These are phyloP conservation scores for Mnemiopsis leidyi DNA, from an alignment of 37 sponge, comb jelly and placozoan genomes.

Conservation along the genomic window DNA sequence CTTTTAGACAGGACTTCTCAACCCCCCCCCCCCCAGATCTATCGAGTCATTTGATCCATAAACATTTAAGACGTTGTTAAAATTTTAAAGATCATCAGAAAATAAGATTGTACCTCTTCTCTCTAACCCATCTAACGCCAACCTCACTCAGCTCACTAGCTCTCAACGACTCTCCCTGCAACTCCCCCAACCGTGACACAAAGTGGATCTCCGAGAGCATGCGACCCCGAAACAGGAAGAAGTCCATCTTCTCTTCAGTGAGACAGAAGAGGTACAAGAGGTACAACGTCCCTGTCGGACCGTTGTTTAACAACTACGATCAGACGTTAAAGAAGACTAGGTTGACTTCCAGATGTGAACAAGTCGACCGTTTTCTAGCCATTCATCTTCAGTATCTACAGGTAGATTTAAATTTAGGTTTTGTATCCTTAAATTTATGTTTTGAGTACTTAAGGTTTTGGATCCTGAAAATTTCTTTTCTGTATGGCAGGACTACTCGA, in stretches of 20 bases:
- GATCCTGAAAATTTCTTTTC: no score
- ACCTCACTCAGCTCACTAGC: slow-evolving; percentile 37
- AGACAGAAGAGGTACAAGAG: slow-evolving; percentile 62
- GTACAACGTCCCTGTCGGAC: slow-evolving; percentile 41
- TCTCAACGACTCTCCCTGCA: slow-evolving; percentile 29
- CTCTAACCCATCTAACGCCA: no score
- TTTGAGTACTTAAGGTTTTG: neutral
- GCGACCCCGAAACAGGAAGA: slow-evolving; percentile 38
- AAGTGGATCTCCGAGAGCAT: slow-evolving; percentile 66
- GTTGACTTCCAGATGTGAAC: neutral
- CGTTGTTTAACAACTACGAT: slow-evolving; percentile 61
- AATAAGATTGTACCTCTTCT: no score
- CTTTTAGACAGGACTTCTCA: no score
- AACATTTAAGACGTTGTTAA: no score
- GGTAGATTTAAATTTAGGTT: neutral
- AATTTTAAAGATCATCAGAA: no score
- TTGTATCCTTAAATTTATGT: neutral
- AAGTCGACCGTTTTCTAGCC: slow-evolving; percentile 27
- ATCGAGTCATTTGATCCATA: no score
- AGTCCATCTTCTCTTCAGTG: slow-evolving; percentile 60
- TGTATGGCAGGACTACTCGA: no score
- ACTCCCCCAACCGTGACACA: slow-evolving; percentile 10
- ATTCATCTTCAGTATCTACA: slow-evolving; percentile 54
- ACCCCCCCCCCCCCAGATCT: no score
- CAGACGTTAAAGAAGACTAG: slow-evolving; percentile 63